phyloP scores from a whole-genome alignment of 2,888 invertebrate genomes.

The Rhamnusium bicolor region DNA sequence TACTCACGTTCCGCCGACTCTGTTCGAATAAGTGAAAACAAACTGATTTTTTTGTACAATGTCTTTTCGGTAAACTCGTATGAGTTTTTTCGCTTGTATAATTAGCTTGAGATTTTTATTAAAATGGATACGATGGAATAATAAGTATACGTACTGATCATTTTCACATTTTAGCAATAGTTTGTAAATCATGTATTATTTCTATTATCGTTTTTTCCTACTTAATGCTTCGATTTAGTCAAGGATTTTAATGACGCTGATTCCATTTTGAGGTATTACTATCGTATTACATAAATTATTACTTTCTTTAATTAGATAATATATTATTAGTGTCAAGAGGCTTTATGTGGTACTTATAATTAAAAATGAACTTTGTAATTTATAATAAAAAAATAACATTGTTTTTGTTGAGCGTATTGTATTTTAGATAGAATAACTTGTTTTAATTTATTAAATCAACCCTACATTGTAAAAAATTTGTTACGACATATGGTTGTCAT shows the following conservation, averaged over 20 bases:
- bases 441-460: no score
- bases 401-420: no score
- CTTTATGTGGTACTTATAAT: conserved; percentile 20
- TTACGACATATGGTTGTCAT: no score
- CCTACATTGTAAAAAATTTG: no score
- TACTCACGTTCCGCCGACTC: no score
- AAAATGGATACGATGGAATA: neutral
- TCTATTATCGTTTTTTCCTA: neutral
- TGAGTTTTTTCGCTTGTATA: no score
- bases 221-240: neutral
- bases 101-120: no score
- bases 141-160: neutral
- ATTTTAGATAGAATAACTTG: no score
- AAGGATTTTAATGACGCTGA: conserved; percentile 13
- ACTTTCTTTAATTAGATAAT: conserved; percentile 31
- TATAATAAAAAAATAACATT: neutral
- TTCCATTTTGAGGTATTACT: conserved; percentile 1
- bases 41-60: no score
- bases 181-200: neutral
- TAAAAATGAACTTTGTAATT: conserved; percentile 2
- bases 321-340: conserved; percentile 30
- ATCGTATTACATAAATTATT: conserved; percentile 32
- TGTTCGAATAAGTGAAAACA: no score
- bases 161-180: neutral
- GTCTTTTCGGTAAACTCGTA: no score